Evolutionary conservation across 2,888 invertebrate genomes (phyloP), one percentile per base, ranked within the genome.

Genomic region (Drosophila paramelanica): DNA sequence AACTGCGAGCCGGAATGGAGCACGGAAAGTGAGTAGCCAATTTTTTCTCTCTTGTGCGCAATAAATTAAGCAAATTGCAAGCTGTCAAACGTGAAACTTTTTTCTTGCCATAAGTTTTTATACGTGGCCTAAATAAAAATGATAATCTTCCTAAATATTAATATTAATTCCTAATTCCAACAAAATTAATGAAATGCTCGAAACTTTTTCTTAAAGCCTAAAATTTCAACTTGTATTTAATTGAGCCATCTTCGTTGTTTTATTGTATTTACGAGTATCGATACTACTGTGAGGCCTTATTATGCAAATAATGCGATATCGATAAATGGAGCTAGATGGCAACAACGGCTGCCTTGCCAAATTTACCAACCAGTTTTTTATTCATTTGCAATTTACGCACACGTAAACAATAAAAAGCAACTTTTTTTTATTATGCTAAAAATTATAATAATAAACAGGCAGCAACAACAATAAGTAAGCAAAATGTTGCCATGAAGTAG

Each of bases 1-100:
- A 94, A 94, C 79, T 96, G 96, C 81, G 94, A 95, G 49, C 93
- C 94, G 1, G 94, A 94, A 20, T 96, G 96, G 95, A 96, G 96
- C 88, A 95, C 95, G 31, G 84, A 93, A 91, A 90, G 94, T 94
- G 85, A 94, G 94, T 93, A 80, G 25, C 13, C 43, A 43, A 36
- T 39, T 1, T 2, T 0, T 39, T 23, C 31, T 52, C 5, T n/a
- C 8, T 79, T 65, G 68, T 55, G 55, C 52, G 62, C 52, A 73
- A 80, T 77, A 86, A 76, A 81, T 83, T 81, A 87, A 56, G 61
- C 64, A 81, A 84, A 78, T 71, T 88, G 73, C 75, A 69, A 68
- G 72, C 70, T 77, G 81, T 74, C 84, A 87, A 69, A 31, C 2
- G 31, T 10, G 10, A 31, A 31, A 31, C 31, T 31, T 31, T 31